Percentiles rank a stretch among this genome's conserved stretches.
Conservation (phyloP, 2,797 vertebrate species). For the Huso huso region DNA sequence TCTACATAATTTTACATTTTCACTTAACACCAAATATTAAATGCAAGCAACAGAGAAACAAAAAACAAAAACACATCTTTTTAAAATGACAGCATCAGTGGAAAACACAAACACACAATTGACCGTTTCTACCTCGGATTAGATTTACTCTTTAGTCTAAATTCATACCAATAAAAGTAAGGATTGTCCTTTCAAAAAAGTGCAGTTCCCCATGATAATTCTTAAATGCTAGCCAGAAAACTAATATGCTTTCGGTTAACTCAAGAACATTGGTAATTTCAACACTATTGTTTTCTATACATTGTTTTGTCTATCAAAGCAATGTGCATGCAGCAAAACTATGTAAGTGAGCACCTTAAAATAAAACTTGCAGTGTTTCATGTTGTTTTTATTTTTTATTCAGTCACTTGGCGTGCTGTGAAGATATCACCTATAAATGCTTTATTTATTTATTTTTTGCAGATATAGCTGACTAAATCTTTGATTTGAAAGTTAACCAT, state of each 20-base stretch:
- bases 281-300: constrained; percentile 50
- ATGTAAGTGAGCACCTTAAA: constrained; percentile 45
- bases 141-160: constrained; percentile 55
- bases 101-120: constrained; percentile 62
- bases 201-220: constrained; percentile 69
- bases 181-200: constrained; percentile 77
- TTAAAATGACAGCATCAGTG: constrained; percentile 57
- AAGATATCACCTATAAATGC: constrained; percentile 8
- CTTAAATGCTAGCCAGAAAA: constrained; percentile 63
- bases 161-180: constrained; percentile 69
- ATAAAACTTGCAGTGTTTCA: constrained; percentile 38
- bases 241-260: constrained; percentile 51
- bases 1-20: constrained; percentile 65
- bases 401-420: constrained; percentile 28
- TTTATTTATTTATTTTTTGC: constrained; percentile 40
- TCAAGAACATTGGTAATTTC: constrained; percentile 45
- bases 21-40: constrained; percentile 62
- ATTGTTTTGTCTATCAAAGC: constrained; percentile 65
- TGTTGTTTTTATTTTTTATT: neutral
- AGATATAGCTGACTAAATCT: constrained; percentile 65
- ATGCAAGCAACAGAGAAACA: constrained; percentile 31
- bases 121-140: constrained; percentile 64
- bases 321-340: constrained; percentile 63
- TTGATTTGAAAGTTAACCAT: constrained; percentile 36
- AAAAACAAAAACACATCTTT: constrained; percentile 35